These are phyloP conservation scores for Nemopilema nomurai DNA, from an alignment of 30 jellyfish, hydroid and myxozoan species.

Conservation along the genomic window DNA sequence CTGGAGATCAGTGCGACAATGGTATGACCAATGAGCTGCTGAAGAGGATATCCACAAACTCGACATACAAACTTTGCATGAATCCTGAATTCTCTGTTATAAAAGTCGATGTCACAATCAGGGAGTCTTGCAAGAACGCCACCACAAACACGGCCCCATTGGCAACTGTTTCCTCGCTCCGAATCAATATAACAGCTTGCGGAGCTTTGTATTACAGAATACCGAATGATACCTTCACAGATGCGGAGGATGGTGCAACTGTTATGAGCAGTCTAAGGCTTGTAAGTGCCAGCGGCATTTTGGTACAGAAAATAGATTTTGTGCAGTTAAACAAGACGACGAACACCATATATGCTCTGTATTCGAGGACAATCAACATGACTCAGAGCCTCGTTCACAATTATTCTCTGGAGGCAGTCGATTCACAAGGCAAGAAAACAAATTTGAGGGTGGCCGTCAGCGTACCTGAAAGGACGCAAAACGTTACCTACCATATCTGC, in stretches of 20 bases:
- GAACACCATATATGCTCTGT: slow-evolving; percentile 13
- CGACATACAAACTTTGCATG: slow-evolving; percentile 23
- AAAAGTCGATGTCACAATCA: not conserved
- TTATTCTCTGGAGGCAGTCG: slow-evolving; percentile 36
- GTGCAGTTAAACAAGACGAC: slow-evolving; percentile 25
- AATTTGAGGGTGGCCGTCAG: not conserved
- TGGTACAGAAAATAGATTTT: not conserved
- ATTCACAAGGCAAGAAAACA: slow-evolving; percentile 15
- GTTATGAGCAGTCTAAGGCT: slow-evolving; percentile 10
- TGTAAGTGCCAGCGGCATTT: not conserved
- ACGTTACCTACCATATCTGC: slow-evolving; percentile 31
- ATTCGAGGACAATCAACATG: not conserved
- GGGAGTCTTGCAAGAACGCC: slow-evolving; percentile 4
- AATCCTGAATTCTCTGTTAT: slow-evolving; percentile 24
- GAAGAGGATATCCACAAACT: not conserved
- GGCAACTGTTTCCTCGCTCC: not conserved
- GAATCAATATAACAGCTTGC: slow-evolving; percentile 31
- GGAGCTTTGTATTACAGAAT: slow-evolving; percentile 17
- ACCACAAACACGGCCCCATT: slow-evolving; percentile 41
- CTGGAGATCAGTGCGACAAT: slow-evolving; percentile 18
- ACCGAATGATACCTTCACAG: slow-evolving; percentile 56
- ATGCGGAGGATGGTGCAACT: slow-evolving; percentile 33
- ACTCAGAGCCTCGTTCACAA: not conserved
- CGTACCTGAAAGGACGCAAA: not conserved
- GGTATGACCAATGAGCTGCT: not conserved